Percentiles rank a stretch among this genome's conserved stretches.
Evolutionary conservation across 2,113 vertebrate species (phyloP).

Genomic region (Pseudorasbora parva): DNA sequence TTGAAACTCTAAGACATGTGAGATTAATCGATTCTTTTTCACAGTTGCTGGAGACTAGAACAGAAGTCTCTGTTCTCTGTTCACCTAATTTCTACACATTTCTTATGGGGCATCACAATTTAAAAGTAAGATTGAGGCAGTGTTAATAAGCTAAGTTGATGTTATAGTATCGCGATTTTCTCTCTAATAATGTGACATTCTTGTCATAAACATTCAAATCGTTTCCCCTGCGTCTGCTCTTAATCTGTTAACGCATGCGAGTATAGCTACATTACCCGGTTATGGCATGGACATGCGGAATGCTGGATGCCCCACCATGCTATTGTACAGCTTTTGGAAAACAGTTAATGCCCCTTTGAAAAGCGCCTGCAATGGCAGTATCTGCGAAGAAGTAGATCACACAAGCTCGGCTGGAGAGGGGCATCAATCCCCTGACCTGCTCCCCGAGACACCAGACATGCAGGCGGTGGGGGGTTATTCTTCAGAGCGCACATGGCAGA

Average conservation of each 20-base stretch:
- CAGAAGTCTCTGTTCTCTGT: background rate
- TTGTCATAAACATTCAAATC: background rate
- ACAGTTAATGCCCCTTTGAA: constrained; percentile 32
- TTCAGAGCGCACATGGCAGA: constrained; percentile 26
- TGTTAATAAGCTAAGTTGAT: background rate
- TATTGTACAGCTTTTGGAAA: constrained; percentile 48
- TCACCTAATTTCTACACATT: background rate
- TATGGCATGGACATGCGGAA: constrained; percentile 28
- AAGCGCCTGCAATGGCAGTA: constrained; percentile 30
- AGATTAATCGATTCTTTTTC: background rate
- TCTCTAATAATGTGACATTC: background rate
- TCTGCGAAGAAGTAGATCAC: constrained; percentile 34
- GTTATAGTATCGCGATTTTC: background rate
- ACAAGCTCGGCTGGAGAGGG: constrained; percentile 42
- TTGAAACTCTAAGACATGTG: background rate
- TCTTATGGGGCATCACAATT: too few relatives aligned
- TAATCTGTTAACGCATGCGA: background rate
- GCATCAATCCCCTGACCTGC: constrained; percentile 41
- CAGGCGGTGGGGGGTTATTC: constrained; percentile 41
- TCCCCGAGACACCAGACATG: constrained; percentile 47
- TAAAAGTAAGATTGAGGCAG: background rate
- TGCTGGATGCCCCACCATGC: constrained; percentile 36
- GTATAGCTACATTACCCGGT: background rate
- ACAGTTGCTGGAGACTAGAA: background rate
- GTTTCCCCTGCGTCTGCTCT: background rate